Evolutionary conservation across 2,888 invertebrate genomes (phyloP).

Genomic region (Eilema griseolum): DNA sequence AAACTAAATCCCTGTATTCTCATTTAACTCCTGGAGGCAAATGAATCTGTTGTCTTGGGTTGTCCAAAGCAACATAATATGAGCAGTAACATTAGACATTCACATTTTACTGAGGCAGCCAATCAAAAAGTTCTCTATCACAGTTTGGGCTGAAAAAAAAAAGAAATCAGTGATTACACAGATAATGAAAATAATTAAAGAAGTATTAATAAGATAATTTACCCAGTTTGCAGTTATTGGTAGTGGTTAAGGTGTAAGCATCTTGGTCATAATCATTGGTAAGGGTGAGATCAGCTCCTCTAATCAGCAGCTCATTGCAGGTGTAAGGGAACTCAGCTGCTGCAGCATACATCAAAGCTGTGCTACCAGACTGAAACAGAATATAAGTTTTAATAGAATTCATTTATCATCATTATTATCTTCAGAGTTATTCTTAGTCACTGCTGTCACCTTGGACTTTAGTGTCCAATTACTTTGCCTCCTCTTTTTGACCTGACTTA

Average conservation of each 20-base stretch:
- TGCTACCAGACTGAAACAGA: slow-evolving; percentile 92
- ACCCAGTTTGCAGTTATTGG: slow-evolving; percentile 85
- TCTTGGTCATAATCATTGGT: slow-evolving; percentile 94
- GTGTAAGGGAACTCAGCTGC: slow-evolving; percentile 96
- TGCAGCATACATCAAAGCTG: slow-evolving; percentile 96
- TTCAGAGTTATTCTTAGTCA: background rate
- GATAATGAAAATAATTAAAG: background rate
- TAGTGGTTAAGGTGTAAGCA: slow-evolving; percentile 93
- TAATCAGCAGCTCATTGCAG: slow-evolving; percentile 93
- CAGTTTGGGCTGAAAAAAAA: slow-evolving; percentile 89
- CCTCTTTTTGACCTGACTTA: too few species aligned
- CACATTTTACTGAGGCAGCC: slow-evolving; percentile 86
- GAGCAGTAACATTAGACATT: slow-evolving; percentile 61
- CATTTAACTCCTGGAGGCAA: slow-evolving; percentile 81
- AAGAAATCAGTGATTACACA: background rate
- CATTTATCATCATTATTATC: background rate
- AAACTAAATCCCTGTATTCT: slow-evolving; percentile 87
- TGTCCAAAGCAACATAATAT: slow-evolving; percentile 76
- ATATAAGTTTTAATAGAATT: background rate
- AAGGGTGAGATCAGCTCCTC: slow-evolving; percentile 93
- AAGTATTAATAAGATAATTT: slow-evolving; percentile 22
- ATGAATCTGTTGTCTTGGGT: slow-evolving; percentile 76
- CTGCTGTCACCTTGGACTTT: too few species aligned
- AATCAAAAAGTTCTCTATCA: slow-evolving; percentile 91
- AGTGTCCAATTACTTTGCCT: too few species aligned